Evolutionary conservation across 2,113 vertebrate species (phyloP).

Genomic region (Callipepla californica): DNA sequence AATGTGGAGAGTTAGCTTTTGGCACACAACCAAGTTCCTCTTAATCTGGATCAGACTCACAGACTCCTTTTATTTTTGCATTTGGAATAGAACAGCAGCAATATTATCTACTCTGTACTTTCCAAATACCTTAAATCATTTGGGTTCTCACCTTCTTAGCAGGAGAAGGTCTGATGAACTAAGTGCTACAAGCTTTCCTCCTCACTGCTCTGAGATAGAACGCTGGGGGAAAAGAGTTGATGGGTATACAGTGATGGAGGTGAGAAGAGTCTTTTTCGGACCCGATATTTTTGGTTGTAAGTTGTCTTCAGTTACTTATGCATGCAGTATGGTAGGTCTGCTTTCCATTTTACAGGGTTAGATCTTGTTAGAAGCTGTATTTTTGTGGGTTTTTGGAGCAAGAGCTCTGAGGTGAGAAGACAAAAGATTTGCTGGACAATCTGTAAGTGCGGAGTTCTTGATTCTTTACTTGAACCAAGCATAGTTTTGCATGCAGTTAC

Average conservation of each 20-base stretch:
- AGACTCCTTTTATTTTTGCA: not conserved
- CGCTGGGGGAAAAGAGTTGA: not conserved
- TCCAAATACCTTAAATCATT: not conserved
- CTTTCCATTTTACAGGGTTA: not conserved
- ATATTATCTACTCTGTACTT: not conserved
- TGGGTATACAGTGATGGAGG: not conserved
- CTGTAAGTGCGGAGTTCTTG: not conserved
- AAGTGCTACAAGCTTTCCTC: not conserved
- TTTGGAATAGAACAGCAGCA: not conserved
- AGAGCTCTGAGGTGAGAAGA: not conserved
- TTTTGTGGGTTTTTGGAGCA: not conserved
- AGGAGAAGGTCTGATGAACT: not conserved
- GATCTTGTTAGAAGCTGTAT: not conserved
- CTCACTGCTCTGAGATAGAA: not conserved
- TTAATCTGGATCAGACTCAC: conserved; percentile 13
- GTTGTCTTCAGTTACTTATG: not conserved
- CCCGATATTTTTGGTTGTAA: not conserved
- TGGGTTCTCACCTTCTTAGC: not conserved
- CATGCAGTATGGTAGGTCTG: not conserved
- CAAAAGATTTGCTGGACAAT: not conserved
- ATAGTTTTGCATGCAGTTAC: not conserved
- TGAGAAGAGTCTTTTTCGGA: not conserved
- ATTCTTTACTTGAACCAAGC: not conserved
- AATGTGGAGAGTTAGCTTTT: not conserved
- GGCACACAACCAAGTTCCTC: not conserved